Percentiles rank a stretch among this genome's conserved stretches.
phyloP scores from a whole-genome alignment of 2,113 vertebrate species.

The Brachyhypopomus occidentalis region DNA sequence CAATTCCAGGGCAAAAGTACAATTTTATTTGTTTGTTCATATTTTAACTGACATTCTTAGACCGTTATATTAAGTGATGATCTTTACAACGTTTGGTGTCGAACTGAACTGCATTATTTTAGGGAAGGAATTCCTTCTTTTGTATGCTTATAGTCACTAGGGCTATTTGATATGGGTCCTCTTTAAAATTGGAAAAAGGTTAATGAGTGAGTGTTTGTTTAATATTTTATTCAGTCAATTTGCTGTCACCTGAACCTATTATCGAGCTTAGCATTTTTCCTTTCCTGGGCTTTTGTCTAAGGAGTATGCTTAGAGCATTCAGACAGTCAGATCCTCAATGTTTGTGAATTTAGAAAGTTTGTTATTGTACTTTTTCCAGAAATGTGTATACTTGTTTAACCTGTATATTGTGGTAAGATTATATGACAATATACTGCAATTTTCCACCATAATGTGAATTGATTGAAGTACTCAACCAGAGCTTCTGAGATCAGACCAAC shows the following conservation, averaged over 20 bases:
- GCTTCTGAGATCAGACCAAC: not conserved
- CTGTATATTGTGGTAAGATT: not conserved
- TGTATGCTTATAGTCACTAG: not conserved
- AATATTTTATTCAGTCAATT: constrained; percentile 7
- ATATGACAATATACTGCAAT: not conserved
- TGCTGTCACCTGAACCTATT: constrained; percentile 5
- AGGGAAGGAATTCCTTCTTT: not conserved
- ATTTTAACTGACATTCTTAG: not conserved
- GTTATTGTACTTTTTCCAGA: not conserved
- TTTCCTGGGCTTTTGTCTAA: too few species aligned
- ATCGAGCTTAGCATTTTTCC: too few species aligned
- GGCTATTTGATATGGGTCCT: not conserved
- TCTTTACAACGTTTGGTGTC: not conserved
- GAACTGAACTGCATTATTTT: not conserved
- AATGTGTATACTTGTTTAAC: not conserved
- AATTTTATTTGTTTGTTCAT: too few species aligned
- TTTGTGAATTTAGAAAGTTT: not conserved
- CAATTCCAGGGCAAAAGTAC: too few species aligned
- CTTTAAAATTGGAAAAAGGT: constrained; percentile 8
- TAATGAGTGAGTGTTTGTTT: not conserved
- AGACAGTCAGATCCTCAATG: too few species aligned
- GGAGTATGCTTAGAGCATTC: too few species aligned
- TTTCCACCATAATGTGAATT: not conserved
- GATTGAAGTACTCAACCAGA: not conserved
- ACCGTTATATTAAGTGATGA: not conserved